A percentile compares a stretch with the other conserved stretches of the same genome.
Evolutionary conservation across 2,888 invertebrate genomes (phyloP).

Genomic region (Lasioglossum zephyrum): DNA sequence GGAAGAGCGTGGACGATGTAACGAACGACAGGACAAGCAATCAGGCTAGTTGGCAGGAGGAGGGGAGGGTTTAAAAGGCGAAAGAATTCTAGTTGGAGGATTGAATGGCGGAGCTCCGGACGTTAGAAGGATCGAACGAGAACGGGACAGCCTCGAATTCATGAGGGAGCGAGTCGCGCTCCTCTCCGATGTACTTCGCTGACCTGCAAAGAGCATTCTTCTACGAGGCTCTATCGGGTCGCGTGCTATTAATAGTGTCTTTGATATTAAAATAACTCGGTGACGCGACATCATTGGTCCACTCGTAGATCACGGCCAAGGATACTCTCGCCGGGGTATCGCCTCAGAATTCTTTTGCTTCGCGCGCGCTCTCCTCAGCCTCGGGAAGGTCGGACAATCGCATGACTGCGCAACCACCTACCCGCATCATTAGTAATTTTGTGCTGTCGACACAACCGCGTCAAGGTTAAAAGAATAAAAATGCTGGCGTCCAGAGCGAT

Average conservation of each 20-base stretch:
- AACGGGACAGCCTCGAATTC: slow-evolving; percentile 7
- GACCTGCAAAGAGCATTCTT: slow-evolving; percentile 57
- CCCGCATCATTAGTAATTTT: background rate
- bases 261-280: slow-evolving; percentile 70
- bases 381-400: background rate
- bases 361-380: background rate
- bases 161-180: slow-evolving; percentile 6
- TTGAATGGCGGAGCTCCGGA: background rate
- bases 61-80: background rate
- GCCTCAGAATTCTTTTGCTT: slow-evolving; percentile 27
- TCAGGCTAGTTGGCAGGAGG: background rate
- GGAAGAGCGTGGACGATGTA: too few relatives aligned
- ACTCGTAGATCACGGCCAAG: slow-evolving; percentile 64
- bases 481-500: background rate
- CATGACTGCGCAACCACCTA: background rate
- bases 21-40: background rate
- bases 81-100: background rate
- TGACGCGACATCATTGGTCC: slow-evolving; percentile 58
- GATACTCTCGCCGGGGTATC: slow-evolving; percentile 32
- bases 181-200: slow-evolving; percentile 21
- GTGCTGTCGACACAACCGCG: background rate
- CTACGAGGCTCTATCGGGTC: slow-evolving; percentile 52
- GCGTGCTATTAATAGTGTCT: slow-evolving; percentile 66
- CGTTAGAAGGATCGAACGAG: background rate
- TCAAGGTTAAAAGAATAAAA: background rate